Conservation (phyloP, 1,140 invertebrate species). For the Bombyx mandarina region DNA sequence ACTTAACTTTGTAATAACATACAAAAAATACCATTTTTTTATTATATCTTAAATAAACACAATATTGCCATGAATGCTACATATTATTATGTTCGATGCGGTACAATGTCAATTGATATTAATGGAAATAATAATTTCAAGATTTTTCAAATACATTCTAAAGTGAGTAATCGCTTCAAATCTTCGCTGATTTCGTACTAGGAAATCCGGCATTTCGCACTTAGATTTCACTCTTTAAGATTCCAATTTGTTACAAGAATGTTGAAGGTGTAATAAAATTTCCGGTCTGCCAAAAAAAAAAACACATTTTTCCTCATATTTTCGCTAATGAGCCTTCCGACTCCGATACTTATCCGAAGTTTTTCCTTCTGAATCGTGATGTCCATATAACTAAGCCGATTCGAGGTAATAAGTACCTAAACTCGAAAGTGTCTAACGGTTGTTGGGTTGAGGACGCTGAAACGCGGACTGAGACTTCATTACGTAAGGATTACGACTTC, state of each 20-base stretch:
- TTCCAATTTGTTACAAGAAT: slow-evolving; percentile 10
- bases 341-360: slow-evolving; percentile 19
- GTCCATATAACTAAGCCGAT: slow-evolving; percentile 15
- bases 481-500: too few relatives aligned
- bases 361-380: slow-evolving; percentile 20
- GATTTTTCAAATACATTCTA: too few relatives aligned
- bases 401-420: slow-evolving; percentile 19
- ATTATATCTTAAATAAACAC: too few relatives aligned
- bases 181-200: neutral
- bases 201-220: neutral
- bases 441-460: too few relatives aligned
- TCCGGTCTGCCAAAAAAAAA: slow-evolving; percentile 11
- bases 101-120: too few relatives aligned
- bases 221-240: neutral
- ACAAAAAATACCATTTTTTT: too few relatives aligned
- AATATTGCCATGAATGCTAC: neutral
- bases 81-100: too few relatives aligned
- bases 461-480: too few relatives aligned
- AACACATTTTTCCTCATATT: slow-evolving; percentile 21
- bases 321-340: slow-evolving; percentile 22
- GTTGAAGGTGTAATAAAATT: slow-evolving; percentile 17
- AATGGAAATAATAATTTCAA: too few relatives aligned
- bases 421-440: neutral
- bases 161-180: neutral
- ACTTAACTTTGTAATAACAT: too few relatives aligned